Percentiles rank a stretch among this genome's conserved stretches.
Evolutionary conservation across 2,888 invertebrate genomes (phyloP).

Genomic region (Xanthia togata): DNA sequence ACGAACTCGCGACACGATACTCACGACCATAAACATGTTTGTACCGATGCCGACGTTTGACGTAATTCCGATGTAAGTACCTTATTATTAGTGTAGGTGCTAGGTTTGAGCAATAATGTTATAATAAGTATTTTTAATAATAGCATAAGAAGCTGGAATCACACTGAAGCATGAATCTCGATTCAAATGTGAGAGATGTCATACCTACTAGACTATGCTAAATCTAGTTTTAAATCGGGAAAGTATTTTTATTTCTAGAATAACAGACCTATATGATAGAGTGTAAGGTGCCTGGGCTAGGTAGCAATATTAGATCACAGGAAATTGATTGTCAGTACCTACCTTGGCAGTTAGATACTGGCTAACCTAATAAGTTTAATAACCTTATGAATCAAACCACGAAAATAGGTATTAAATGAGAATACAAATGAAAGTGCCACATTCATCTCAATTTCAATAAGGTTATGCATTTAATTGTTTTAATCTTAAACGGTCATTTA

Average conservation of each 20-base stretch:
- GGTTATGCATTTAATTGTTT: not conserved
- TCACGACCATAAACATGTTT: conserved; percentile 50
- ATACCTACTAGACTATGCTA: not conserved
- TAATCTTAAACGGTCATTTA: too few species aligned
- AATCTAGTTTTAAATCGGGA: conserved; percentile 2
- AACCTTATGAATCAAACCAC: not conserved
- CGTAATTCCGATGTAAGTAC: conserved; percentile 19
- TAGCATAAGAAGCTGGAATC: not conserved
- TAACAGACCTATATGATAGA: not conserved
- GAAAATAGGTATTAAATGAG: not conserved
- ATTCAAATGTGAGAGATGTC: not conserved
- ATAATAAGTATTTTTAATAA: not conserved
- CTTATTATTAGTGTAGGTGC: conserved; percentile 11
- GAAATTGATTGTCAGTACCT: not conserved
- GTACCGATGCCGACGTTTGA: conserved; percentile 33
- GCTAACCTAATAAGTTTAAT: too few species aligned
- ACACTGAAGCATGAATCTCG: not conserved
- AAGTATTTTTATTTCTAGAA: not conserved
- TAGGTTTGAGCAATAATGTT: conserved; percentile 1
- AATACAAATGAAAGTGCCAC: not conserved
- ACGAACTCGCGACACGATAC: conserved; percentile 4
- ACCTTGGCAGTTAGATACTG: not conserved
- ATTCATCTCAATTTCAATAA: not conserved
- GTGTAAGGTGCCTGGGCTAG: too few species aligned
- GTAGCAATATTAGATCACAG: not conserved